Conservation (phyloP, 2,113 vertebrate genomes). For the Scytalopus superciliaris region DNA sequence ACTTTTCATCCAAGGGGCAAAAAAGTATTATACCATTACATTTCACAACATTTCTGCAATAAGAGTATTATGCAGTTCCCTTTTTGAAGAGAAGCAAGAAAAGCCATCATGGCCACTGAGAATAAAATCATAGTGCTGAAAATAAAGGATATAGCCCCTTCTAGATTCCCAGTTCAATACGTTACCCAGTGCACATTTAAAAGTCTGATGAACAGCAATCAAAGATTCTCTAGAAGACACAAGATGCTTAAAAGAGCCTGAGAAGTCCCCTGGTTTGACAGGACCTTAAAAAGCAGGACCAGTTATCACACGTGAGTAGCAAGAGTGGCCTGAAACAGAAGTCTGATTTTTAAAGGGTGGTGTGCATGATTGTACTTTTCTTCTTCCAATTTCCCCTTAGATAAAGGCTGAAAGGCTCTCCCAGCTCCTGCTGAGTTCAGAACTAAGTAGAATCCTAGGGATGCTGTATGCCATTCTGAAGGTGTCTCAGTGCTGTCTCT, state of each 20-base stretch:
- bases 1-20: neutral
- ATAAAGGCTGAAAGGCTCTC: neutral
- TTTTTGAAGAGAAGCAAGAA: neutral
- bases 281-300: neutral
- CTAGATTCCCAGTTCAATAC: neutral
- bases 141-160: neutral
- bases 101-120: neutral
- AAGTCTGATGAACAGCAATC: neutral
- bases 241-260: neutral
- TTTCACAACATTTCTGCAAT: neutral
- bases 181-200: neutral
- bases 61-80: neutral
- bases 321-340: neutral
- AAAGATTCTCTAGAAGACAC: neutral
- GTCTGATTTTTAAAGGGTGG: neutral
- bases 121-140: neutral
- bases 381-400: neutral
- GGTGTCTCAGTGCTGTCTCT: neutral
- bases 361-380: fast-evolving
- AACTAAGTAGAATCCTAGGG: neutral
- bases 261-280: neutral
- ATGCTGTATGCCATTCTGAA: neutral
- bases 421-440: neutral
- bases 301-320: neutral
- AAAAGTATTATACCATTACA: neutral